Evolutionary conservation across 1,140 invertebrate species (phyloP), one percentile per base, ranked within the genome.

Genomic region (Littorina saxatilis): DNA sequence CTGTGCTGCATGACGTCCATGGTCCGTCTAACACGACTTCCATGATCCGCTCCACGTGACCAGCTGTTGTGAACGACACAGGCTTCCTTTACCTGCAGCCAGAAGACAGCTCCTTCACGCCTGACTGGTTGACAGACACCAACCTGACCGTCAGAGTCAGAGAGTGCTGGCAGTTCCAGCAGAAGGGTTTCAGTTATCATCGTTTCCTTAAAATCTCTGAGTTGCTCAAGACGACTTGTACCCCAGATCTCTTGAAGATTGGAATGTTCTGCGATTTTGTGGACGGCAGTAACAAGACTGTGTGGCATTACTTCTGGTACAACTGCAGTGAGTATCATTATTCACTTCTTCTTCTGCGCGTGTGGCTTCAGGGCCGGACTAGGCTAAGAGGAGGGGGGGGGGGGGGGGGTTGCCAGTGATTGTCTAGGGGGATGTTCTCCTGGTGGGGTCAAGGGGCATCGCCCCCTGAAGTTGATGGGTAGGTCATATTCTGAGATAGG

Each of bases 221-320:
- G n/a, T n/a, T 63, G 61, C 29, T 29, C 35, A 39, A 11, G 27
- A 13, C 35, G 7, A 15, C 9, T 15, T 68, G 66, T 20, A 35
- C 66, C 35, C 66, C 7, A 15, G 5, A 39, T 23, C 66, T 68
- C 32, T 0, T 68, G 35, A 23, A 68, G 23, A 15, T 50, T 4
- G 40, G 23, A 20, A 27, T 73, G 4, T 73, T 73, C 70, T 73
- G 70, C 39, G 40, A 73, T 27, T 73, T 73, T 43, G 4, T 13
- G n/a, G 39, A 2, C 40, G 5, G 29, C 70, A 32, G 20, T 29
- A 39, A 39, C 40, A 4, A n/a, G 27, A 73, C 70, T 1, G 39
- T 47, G 23, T 73, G 70, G 70, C 39, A 73, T 27, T 73, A 73
- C 70, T 73, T 73, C 43, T 73, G 70, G 70, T 73, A 50, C 70